These are phyloP conservation scores for Pantherophis guttatus DNA, from an alignment of 2,113 vertebrate genomes.

Conservation along the genomic window DNA sequence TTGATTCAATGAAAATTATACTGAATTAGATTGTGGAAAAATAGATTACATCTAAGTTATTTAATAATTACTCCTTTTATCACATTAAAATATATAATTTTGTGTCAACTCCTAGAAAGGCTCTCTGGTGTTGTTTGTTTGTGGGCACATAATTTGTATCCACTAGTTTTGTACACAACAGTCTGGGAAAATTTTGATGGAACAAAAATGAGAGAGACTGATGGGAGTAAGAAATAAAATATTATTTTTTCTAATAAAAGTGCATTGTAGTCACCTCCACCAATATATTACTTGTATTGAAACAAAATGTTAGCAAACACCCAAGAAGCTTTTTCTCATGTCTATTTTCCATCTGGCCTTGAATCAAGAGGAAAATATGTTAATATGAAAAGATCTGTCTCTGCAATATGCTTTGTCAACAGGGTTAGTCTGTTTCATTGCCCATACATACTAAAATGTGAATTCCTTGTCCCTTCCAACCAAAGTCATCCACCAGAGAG, in stretches of 20 bases:
- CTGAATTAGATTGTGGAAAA: not conserved
- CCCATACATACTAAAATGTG: not conserved
- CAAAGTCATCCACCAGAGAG: not conserved
- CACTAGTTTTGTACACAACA: not conserved
- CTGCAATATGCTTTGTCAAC: not conserved
- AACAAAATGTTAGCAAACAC: not conserved
- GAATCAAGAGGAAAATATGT: not conserved
- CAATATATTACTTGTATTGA: not conserved
- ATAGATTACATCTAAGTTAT: not conserved
- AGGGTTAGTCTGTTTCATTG: not conserved
- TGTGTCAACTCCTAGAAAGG: not conserved
- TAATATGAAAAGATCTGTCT: not conserved
- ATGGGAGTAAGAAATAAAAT: not conserved
- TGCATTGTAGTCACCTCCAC: not conserved
- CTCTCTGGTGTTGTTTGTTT: not conserved
- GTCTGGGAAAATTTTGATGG: not conserved
- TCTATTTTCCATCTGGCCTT: not conserved
- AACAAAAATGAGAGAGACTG: not conserved
- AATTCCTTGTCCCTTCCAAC: not conserved
- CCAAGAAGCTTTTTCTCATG: not conserved
- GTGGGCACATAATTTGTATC: not conserved
- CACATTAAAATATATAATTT: not conserved
- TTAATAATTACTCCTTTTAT: slow-evolving; percentile 24
- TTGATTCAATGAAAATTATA: not conserved
- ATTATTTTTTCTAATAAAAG: not conserved